Conservation (phyloP, 2,888 invertebrate species). For the Athalia circularis region DNA sequence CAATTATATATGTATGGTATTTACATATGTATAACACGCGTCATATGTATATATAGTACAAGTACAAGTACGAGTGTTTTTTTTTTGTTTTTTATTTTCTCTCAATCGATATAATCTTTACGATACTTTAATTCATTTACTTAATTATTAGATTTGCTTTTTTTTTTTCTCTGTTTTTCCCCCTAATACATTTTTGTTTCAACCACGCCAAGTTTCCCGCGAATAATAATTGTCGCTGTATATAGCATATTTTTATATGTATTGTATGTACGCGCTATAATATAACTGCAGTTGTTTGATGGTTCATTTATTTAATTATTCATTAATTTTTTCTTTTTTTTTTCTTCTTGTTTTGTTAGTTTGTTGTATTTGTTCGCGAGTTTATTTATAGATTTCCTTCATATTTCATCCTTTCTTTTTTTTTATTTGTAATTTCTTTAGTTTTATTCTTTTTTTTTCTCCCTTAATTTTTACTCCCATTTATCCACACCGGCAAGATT, state of each 20-base stretch:
- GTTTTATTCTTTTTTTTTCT: too few relatives aligned
- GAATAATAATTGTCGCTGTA: conserved; percentile 4
- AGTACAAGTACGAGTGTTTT: background rate
- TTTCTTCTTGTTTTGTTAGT: background rate
- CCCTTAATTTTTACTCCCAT: too few relatives aligned
- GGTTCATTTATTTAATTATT: background rate
- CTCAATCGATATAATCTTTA: too few relatives aligned
- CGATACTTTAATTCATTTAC: background rate
- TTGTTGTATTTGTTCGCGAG: too few relatives aligned
- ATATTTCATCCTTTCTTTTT: background rate
- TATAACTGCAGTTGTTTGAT: background rate
- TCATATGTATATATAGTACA: conserved; percentile 5
- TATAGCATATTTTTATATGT: background rate
- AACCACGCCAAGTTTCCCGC: conserved; percentile 31
- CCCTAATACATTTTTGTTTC: background rate
- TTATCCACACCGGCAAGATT: conserved; percentile 35
- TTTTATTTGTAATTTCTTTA: background rate
- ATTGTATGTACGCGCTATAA: background rate
- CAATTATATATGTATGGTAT: background rate
- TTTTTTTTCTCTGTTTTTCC: conserved; percentile 2
- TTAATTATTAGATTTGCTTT: background rate
- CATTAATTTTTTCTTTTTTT: background rate
- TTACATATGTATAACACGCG: background rate
- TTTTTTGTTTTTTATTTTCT: too few relatives aligned
- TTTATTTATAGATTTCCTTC: too few relatives aligned